A percentile compares a stretch with the other conserved stretches of the same genome.
phyloP scores from a whole-genome alignment of 2,888 invertebrate species.

The Entomobrya proxima region DNA sequence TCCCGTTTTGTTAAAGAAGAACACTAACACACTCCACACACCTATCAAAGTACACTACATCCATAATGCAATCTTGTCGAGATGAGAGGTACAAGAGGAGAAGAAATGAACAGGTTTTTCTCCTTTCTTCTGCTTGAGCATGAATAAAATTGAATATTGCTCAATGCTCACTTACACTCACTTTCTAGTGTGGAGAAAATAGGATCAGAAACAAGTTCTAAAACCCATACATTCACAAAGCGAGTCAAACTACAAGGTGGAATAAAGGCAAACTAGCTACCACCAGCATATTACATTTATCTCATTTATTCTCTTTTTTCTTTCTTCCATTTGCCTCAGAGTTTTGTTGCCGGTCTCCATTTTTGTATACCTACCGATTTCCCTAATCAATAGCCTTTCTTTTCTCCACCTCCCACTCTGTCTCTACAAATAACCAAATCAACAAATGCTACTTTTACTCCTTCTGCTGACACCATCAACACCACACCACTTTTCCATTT shows the following conservation, averaged over 20 bases:
- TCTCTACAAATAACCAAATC: background rate
- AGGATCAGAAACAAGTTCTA: no score
- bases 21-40: background rate
- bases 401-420: background rate
- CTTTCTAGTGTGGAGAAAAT: background rate
- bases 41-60: background rate
- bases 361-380: constrained; percentile 31
- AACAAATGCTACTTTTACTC: background rate
- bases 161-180: background rate
- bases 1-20: background rate
- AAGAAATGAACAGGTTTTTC: background rate
- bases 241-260: no score
- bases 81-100: background rate
- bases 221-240: no score
- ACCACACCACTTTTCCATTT: no score
- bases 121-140: background rate
- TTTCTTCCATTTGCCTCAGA: background rate
- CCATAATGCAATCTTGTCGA: background rate
- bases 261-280: background rate
- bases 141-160: background rate
- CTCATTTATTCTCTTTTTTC: background rate
- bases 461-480: no score
- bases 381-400: constrained; percentile 50
- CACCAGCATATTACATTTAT: no score
- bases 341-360: constrained; percentile 8